Evolutionary conservation across 2,113 vertebrate genomes (phyloP).

Genomic region (Peucedramus taeniatus): DNA sequence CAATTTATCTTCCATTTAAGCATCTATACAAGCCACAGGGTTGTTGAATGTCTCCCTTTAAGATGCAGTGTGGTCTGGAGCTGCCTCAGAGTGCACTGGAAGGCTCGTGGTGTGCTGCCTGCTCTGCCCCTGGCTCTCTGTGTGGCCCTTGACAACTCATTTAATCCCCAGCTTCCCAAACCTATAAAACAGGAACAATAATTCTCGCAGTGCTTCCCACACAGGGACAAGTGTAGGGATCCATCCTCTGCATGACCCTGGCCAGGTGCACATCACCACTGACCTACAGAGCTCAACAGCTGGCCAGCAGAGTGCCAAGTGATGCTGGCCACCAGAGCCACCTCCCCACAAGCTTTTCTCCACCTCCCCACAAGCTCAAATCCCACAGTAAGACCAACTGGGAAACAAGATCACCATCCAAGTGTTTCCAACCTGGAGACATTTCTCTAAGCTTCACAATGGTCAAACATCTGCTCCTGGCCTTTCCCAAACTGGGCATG

Average conservation of each 20-base stretch:
- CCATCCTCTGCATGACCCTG: neutral
- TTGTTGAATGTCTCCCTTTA: neutral
- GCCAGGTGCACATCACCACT: neutral
- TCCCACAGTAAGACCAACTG: neutral
- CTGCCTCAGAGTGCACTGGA: neutral
- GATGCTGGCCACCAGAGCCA: neutral
- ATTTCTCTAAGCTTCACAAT: neutral
- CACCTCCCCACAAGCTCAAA: neutral
- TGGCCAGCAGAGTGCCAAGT: no score
- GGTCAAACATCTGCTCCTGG: neutral
- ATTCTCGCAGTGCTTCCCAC: neutral
- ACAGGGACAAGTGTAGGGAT: neutral
- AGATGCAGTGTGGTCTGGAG: neutral
- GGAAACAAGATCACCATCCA: neutral
- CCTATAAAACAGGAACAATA: neutral
- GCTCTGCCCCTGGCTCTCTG: neutral
- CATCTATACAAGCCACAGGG: neutral
- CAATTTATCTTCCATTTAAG: conserved; percentile 9
- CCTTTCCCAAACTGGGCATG: neutral
- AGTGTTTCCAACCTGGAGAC: neutral
- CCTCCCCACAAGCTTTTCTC: neutral
- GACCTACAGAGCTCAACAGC: accelerated
- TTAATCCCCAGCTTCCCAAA: conserved; percentile 5
- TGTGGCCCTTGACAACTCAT: conserved; percentile 20
- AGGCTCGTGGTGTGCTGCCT: accelerated